Evolutionary conservation across 2,113 vertebrate species (phyloP).

Genomic region (Calonectris borealis): DNA sequence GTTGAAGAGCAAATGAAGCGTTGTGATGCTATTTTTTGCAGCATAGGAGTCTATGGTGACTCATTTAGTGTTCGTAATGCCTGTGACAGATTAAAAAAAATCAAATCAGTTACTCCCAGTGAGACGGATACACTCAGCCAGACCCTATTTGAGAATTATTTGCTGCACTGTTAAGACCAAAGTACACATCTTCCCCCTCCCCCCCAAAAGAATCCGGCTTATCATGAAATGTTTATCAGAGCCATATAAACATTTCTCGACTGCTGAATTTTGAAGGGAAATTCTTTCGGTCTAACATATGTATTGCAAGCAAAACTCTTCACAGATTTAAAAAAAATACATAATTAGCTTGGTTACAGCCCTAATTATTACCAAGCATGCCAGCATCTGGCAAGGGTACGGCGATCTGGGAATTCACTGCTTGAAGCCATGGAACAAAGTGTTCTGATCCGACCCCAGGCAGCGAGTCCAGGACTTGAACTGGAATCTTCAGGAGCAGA

Average conservation of each 20-base stretch:
- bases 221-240: slow-evolving; percentile 75
- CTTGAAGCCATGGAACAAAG: slow-evolving; percentile 74
- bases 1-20: slow-evolving; percentile 44
- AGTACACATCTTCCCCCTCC: slow-evolving; percentile 53
- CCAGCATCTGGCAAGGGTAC: slow-evolving; percentile 74
- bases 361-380: slow-evolving; percentile 65
- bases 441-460: slow-evolving; percentile 73
- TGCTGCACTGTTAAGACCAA: slow-evolving; percentile 48
- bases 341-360: slow-evolving; percentile 41
- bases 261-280: slow-evolving; percentile 64
- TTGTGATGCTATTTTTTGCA: slow-evolving; percentile 43
- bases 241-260: slow-evolving; percentile 72
- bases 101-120: neutral
- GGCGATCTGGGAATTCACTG: slow-evolving; percentile 72
- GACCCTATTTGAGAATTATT: slow-evolving; percentile 59
- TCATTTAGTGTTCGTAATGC: slow-evolving; percentile 50
- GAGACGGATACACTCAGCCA: slow-evolving; percentile 33
- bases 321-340: neutral
- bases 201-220: slow-evolving; percentile 53
- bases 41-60: slow-evolving; percentile 22
- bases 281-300: slow-evolving; percentile 47
- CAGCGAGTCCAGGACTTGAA: slow-evolving; percentile 70
- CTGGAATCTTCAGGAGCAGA: slow-evolving; percentile 78
- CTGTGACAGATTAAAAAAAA: slow-evolving; percentile 53
- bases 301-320: slow-evolving; percentile 37